Percentiles rank a stretch among this genome's conserved stretches.
These are phyloP conservation scores for Drosophila ohnishii DNA, from an alignment of 1,140 invertebrate species.

Conservation along the genomic window DNA sequence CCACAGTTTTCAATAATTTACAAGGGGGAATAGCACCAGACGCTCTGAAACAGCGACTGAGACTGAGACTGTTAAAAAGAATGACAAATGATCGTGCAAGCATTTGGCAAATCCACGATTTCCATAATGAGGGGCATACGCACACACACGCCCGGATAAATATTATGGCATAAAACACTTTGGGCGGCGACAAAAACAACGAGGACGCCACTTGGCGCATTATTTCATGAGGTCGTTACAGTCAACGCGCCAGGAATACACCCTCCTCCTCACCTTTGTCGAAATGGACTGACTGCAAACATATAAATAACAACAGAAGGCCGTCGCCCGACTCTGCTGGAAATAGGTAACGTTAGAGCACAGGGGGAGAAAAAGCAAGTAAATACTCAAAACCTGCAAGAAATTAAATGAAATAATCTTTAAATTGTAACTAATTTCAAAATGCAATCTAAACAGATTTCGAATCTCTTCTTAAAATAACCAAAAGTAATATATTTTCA, in stretches of 20 bases:
- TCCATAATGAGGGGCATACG: constrained; percentile 71
- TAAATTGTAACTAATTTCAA: too few relatives aligned
- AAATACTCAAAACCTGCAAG: too few relatives aligned
- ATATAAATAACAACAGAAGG: constrained; percentile 73
- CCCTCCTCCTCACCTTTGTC: constrained; percentile 10
- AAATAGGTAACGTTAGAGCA: constrained; percentile 5
- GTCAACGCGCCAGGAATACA: constrained; percentile 43
- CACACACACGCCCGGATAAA: constrained; percentile 56
- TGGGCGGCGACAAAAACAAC: constrained; percentile 26
- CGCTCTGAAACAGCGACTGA: constrained; percentile 4
- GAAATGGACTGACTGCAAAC: constrained; percentile 51
- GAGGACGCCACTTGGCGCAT: constrained; percentile 75
- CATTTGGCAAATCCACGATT: constrained; percentile 81
- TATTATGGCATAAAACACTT: constrained; percentile 82
- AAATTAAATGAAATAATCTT: too few relatives aligned
- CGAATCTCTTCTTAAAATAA: neutral
- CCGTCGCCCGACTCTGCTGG: constrained; percentile 20
- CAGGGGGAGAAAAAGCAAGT: neutral
- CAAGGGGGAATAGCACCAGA: constrained; percentile 41
- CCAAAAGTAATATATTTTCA: neutral
- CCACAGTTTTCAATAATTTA: constrained; percentile 75
- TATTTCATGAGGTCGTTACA: constrained; percentile 81
- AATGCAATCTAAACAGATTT: neutral
- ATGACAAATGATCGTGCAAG: constrained; percentile 81
- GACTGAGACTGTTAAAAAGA: constrained; percentile 68